phyloP scores from a whole-genome alignment of 2,113 vertebrate species.

The Peucedramus taeniatus region DNA sequence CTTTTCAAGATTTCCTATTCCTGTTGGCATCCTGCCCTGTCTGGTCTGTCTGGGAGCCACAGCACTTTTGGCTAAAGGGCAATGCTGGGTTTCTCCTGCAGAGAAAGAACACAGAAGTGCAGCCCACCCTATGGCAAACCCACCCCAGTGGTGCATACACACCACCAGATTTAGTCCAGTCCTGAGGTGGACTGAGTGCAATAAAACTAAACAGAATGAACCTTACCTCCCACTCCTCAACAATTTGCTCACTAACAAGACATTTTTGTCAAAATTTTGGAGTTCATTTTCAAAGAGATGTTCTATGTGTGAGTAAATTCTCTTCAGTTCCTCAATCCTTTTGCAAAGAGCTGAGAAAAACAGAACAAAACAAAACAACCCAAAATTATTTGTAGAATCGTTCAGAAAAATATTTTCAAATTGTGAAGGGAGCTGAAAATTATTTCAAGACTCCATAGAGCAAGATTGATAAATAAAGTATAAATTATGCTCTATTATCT shows the following conservation, averaged over 20 bases:
- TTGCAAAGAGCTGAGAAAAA: not conserved
- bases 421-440: not conserved
- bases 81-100: not conserved
- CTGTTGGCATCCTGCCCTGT: not conserved
- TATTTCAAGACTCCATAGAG: not conserved
- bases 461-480: not conserved
- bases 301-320: not conserved
- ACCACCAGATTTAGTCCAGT: not conserved
- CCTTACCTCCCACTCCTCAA: not conserved
- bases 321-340: not conserved
- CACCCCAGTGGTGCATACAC: rapidly evolving
- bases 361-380: not conserved
- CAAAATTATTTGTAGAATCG: not conserved
- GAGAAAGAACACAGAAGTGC: rapidly evolving
- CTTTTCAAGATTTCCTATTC: not conserved
- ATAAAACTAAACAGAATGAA: not conserved
- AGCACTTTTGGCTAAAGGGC: not conserved
- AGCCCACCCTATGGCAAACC: not conserved
- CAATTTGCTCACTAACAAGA: not conserved
- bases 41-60: not conserved
- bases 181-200: not conserved
- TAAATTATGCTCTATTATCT: not conserved
- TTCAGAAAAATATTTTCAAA: not conserved
- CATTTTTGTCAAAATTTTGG: not conserved
- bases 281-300: not conserved